Evolutionary conservation across 2,113 vertebrate genomes (phyloP).

Genomic region (Phycodurus eques): DNA sequence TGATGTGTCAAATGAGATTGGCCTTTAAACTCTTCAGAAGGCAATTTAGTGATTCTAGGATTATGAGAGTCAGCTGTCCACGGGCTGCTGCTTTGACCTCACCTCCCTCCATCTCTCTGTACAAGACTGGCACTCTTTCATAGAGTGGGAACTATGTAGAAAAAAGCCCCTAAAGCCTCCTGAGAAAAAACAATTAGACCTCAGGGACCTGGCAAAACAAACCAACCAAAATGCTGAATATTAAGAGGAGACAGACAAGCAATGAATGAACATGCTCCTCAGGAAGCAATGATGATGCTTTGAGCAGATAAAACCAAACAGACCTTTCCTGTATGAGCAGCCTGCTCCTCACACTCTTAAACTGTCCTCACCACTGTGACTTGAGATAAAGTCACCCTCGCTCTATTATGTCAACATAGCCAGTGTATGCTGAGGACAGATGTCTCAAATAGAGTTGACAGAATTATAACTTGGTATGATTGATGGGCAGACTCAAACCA

Average conservation of each 20-base stretch:
- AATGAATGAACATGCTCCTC: not conserved
- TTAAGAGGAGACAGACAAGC: slow-evolving; percentile 16
- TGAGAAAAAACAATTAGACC: slow-evolving; percentile 33
- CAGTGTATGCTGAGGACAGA: slow-evolving; percentile 29
- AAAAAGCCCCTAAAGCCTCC: slow-evolving; percentile 23
- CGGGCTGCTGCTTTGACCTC: slow-evolving; percentile 8
- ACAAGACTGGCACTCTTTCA: slow-evolving; percentile 15
- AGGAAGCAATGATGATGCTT: slow-evolving; percentile 37
- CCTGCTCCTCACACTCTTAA: slow-evolving; percentile 22
- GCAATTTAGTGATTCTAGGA: slow-evolving; percentile 19
- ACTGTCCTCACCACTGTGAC: slow-evolving; percentile 20
- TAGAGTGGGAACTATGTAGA: slow-evolving; percentile 47
- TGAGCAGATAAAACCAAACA: slow-evolving; percentile 42
- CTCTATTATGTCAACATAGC: slow-evolving; percentile 42
- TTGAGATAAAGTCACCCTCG: slow-evolving; percentile 8
- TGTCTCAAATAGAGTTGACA: slow-evolving; percentile 38
- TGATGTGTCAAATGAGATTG: slow-evolving; percentile 13
- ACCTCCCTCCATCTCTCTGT: slow-evolving; percentile 2
- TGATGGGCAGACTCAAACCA: not conserved
- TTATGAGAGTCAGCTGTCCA: slow-evolving; percentile 25
- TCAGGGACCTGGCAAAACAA: slow-evolving; percentile 27
- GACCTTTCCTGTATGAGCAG: slow-evolving; percentile 30
- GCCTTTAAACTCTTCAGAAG: slow-evolving; percentile 9
- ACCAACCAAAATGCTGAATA: slow-evolving; percentile 25
- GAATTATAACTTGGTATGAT: slow-evolving; percentile 20